phyloP scores from a whole-genome alignment of 2,797 vertebrate genomes.

The Peromyscus attwateri region DNA sequence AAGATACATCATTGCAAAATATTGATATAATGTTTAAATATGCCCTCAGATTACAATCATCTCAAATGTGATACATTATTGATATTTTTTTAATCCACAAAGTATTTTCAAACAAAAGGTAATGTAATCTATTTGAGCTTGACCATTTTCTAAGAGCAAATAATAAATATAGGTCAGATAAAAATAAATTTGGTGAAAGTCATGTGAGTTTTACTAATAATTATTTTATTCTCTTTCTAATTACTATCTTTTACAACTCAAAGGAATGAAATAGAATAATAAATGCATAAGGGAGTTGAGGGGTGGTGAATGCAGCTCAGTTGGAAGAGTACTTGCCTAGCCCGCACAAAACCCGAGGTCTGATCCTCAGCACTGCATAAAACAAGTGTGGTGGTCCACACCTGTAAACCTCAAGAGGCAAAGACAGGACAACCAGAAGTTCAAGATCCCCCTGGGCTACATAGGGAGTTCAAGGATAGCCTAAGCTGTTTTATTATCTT shows the following conservation, averaged over 20 bases:
- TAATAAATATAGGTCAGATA: background rate
- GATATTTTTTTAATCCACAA: background rate
- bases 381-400: background rate
- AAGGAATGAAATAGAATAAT: background rate
- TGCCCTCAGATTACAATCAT: background rate
- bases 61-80: background rate
- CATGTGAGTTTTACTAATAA: slow-evolving; percentile 6
- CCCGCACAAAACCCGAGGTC: background rate
- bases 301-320: too few relatives aligned
- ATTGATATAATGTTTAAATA: background rate
- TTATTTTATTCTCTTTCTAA: background rate
- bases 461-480: background rate
- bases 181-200: slow-evolving; percentile 5
- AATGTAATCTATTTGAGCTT: slow-evolving; percentile 20
- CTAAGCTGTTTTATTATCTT: background rate
- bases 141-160: background rate
- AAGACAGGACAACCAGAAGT: background rate
- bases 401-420: background rate
- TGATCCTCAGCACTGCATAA: background rate
- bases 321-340: background rate
- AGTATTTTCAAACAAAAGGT: slow-evolving; percentile 42
- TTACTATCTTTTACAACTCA: background rate
- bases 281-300: background rate
- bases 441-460: background rate
- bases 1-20: background rate